Percentiles rank a stretch among this genome's conserved stretches.
These are phyloP conservation scores for Xylota sylvarum DNA, from an alignment of 2,888 invertebrate genomes.

Conservation along the genomic window DNA sequence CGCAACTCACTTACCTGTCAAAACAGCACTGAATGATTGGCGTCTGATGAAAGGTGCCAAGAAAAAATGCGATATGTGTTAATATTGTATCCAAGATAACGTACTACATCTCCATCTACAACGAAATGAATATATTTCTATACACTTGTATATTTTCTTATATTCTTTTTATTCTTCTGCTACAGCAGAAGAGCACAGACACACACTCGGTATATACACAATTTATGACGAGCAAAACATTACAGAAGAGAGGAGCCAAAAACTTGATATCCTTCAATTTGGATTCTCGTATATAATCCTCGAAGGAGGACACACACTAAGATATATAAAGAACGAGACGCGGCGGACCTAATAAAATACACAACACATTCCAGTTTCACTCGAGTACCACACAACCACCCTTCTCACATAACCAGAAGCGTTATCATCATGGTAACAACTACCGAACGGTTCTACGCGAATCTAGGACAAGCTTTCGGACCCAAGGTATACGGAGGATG, in stretches of 20 bases:
- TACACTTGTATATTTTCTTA: conserved; percentile 33
- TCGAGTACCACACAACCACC: conserved; percentile 12
- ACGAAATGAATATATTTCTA: conserved; percentile 28
- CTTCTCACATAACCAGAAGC: conserved; percentile 6
- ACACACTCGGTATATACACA: conserved; percentile 20
- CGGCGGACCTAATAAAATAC: conserved; percentile 34
- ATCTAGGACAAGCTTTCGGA: conserved; percentile 55
- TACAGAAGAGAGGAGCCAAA: conserved; percentile 10
- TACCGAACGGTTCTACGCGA: conserved; percentile 38
- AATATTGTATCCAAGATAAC: conserved; percentile 58
- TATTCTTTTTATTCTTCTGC: conserved; percentile 7
- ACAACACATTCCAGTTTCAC: conserved; percentile 54
- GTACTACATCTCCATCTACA: conserved; percentile 58
- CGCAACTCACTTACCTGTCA: conserved; percentile 70
- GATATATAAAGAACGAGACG: not conserved
- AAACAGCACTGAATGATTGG: conserved; percentile 45
- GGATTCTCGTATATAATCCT: conserved; percentile 32
- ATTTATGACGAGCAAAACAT: conserved; percentile 26
- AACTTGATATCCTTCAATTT: conserved; percentile 68
- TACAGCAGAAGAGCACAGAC: conserved; percentile 21
- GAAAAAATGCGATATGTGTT: conserved; percentile 50
- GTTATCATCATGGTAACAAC: conserved; percentile 49
- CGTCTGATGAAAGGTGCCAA: conserved; percentile 60
- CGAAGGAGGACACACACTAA: not conserved
- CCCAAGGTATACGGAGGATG: conserved; percentile 23